Base-by-base conservation (phyloP, 2,888 invertebrate genomes). In the Andrena fulva region DNA sequence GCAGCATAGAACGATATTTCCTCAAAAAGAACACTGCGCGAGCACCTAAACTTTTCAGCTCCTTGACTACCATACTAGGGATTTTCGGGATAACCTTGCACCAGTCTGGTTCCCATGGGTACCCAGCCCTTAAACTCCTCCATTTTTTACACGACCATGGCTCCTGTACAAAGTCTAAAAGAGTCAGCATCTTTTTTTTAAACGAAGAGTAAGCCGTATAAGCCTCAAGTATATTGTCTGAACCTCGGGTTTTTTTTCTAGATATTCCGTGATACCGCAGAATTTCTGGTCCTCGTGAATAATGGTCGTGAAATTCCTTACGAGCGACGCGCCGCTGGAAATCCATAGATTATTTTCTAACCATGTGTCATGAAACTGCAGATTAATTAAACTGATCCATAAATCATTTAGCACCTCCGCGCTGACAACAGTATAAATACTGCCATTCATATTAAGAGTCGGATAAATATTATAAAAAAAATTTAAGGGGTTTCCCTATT, bases 71-170 rank as follows among this genome's bases (percentile, higher is more conserved):
- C 20, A 29, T 63, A 35, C 24, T 63, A 59, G 56, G 74, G 54
- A 77, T 80, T 75, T 63, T 20, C 50, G 31, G 52, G 74, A 64
- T 84, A 79, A 74, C 77, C 62, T 71, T 62, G 60, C 62, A 66
- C 67, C 80, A 54, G 67, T 63, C 42, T 27, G 73, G 60, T 68
- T 76, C 69, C 70, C 75, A 64, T 62, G 76, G 70, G 77, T 72
- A 86, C 76, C 77, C 66, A 78, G 75, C 80, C 82, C 78, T 85
- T 70, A 82, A 86, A 80, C 68, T 82, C 66, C 31, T 75, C 35
- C 80, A 82, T 82, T 81, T 86, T 87, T 88, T 85, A 82, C 70
- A 67, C 69, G 48, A 29, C 50, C 62, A 42, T 63, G 48, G 73
- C 60, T 77, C 66, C 52, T 70, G 68, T 64, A 77, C 68, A 70